Conservation (phyloP, 2,888 invertebrate genomes). For the Sabatieria punctata region DNA sequence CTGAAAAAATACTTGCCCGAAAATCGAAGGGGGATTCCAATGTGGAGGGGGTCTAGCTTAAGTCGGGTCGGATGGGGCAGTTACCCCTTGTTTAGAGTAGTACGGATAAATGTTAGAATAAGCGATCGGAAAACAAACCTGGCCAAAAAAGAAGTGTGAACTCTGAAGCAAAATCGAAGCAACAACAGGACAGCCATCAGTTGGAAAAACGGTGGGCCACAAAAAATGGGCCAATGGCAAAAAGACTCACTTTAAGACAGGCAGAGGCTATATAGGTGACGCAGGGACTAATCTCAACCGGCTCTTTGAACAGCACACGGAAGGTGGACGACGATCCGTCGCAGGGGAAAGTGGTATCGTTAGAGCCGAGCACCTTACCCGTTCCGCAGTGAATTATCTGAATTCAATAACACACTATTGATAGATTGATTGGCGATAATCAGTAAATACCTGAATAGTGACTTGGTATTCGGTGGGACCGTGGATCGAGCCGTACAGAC, state of each 20-base stretch:
- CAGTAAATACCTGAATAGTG: slow-evolving; percentile 42
- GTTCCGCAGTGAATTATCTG: slow-evolving; percentile 55
- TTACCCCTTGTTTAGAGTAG: too few species aligned
- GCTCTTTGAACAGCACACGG: slow-evolving; percentile 63
- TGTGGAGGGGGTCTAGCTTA: too few species aligned
- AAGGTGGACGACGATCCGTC: slow-evolving; percentile 61
- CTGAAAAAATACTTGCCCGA: too few species aligned
- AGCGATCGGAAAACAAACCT: too few species aligned
- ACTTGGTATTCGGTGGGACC: slow-evolving; percentile 57
- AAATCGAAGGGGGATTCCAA: too few species aligned
- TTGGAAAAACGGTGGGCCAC: too few species aligned
- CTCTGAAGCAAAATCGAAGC: too few species aligned
- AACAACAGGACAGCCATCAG: too few species aligned
- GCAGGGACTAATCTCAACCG: slow-evolving; percentile 58
- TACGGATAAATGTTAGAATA: too few species aligned
- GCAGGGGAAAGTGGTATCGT: slow-evolving; percentile 56
- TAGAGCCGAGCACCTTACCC: slow-evolving; percentile 52
- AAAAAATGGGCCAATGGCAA: too few species aligned
- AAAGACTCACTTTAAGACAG: slow-evolving; percentile 50
- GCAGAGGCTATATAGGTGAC: slow-evolving; percentile 63
- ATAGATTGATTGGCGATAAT: not conserved
- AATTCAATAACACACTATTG: slow-evolving; percentile 2
- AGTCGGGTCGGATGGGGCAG: too few species aligned
- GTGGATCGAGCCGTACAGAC: slow-evolving; percentile 62
- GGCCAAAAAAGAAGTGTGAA: too few species aligned